phyloP scores from a whole-genome alignment of 1,140 invertebrate genomes.

The Eufriesea mexicana region DNA sequence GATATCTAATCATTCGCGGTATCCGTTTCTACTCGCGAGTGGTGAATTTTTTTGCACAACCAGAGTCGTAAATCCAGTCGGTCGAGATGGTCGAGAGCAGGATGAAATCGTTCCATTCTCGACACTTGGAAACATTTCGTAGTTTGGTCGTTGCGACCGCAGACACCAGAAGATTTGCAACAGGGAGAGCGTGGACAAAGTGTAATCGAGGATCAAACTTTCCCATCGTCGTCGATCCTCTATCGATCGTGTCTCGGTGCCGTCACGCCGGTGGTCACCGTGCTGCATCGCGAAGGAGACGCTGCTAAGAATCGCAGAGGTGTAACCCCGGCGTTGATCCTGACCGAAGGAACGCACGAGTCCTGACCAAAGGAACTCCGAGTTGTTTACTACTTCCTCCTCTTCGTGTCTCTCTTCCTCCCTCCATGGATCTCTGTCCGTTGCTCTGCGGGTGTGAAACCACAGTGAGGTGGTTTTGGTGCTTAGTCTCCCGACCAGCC shows the following conservation, averaged over 20 bases:
- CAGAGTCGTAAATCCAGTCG: no score
- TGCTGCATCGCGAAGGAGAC: background rate
- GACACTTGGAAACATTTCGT: background rate
- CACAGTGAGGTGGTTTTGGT: constrained; percentile 81
- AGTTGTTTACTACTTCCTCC: constrained; percentile 61
- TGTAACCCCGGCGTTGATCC: constrained; percentile 40
- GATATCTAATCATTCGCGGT: background rate
- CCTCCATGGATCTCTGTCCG: constrained; percentile 42
- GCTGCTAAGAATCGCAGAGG: constrained; percentile 29
- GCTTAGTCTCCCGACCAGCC: constrained; percentile 79
- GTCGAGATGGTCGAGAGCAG: no score
- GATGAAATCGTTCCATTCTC: background rate
- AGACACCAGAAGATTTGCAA: background rate
- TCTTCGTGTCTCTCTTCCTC: constrained; percentile 39
- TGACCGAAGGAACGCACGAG: constrained; percentile 57
- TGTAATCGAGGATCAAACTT: background rate
- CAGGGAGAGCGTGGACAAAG: background rate
- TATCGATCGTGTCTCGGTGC: background rate
- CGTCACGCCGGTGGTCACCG: constrained; percentile 30
- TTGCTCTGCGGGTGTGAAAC: constrained; percentile 81
- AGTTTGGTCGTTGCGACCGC: constrained; percentile 3
- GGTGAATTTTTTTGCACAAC: no score
- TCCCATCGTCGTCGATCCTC: constrained; percentile 2
- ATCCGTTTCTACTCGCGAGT: background rate
- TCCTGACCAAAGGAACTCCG: constrained; percentile 63